Evolutionary conservation across 2,888 invertebrate genomes (phyloP).

Genomic region (Anthrax anthrax): DNA sequence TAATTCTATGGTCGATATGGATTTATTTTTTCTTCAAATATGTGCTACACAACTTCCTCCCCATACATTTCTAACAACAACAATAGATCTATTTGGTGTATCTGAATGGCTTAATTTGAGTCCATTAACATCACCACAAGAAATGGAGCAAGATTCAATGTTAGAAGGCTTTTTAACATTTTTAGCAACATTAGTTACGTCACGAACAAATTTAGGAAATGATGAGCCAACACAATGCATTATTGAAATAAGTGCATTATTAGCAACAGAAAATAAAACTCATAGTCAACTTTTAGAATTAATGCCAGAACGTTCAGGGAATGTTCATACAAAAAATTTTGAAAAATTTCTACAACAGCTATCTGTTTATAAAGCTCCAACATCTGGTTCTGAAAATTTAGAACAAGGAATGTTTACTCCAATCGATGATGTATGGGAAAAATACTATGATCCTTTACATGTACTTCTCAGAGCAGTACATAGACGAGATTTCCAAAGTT

Average conservation of each 20-base stretch:
- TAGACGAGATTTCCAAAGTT: conserved; percentile 81
- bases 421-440: conserved; percentile 77
- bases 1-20: conserved; percentile 96
- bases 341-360: conserved; percentile 72
- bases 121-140: conserved; percentile 50
- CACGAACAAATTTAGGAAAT: conserved; percentile 65
- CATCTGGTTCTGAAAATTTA: conserved; percentile 52
- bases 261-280: conserved; percentile 89
- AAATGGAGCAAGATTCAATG: conserved; percentile 81
- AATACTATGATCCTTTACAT: conserved; percentile 86
- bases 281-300: conserved; percentile 89
- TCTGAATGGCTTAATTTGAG: conserved; percentile 73
- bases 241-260: conserved; percentile 81
- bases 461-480: conserved; percentile 83
- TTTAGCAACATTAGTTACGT: conserved; percentile 74
- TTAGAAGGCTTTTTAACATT: conserved; percentile 85
- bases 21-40: conserved; percentile 86
- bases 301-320: conserved; percentile 94
- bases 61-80: conserved; percentile 70
- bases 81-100: conserved; percentile 84
- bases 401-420: conserved; percentile 86
- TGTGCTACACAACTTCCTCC: conserved; percentile 79
- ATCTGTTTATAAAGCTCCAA: conserved; percentile 74
- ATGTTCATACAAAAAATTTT: conserved; percentile 76
- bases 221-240: conserved; percentile 54